Evolutionary conservation across 2,113 vertebrate species (phyloP).

Genomic region (Peucedramus taeniatus): DNA sequence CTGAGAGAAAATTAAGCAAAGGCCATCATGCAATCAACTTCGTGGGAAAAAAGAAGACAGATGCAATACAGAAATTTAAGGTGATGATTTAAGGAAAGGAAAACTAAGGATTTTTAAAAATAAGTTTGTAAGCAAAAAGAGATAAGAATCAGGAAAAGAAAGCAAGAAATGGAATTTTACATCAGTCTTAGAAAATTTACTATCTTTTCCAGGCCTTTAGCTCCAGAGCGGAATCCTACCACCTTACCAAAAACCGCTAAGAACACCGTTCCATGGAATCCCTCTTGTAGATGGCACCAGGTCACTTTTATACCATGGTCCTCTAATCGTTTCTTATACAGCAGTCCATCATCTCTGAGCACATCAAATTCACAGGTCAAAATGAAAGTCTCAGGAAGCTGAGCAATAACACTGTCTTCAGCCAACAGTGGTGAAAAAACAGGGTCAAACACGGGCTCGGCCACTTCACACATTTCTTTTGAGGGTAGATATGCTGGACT

Average conservation of each 20-base stretch:
- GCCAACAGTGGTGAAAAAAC: slow-evolving; percentile 6
- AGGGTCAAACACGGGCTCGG: rapidly evolving
- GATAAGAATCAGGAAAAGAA: background rate
- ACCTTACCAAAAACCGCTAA: background rate
- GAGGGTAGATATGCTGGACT: background rate
- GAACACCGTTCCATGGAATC: slow-evolving; percentile 76
- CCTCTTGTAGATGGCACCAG: slow-evolving; percentile 75
- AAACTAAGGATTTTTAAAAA: background rate
- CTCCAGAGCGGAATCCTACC: slow-evolving; percentile 59
- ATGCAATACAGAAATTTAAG: background rate
- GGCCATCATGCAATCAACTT: background rate
- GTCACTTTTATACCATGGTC: slow-evolving; percentile 72
- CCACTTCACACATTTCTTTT: background rate
- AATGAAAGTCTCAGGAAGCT: slow-evolving; percentile 65
- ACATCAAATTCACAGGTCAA: slow-evolving; percentile 75
- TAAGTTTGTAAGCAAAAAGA: background rate
- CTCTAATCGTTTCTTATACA: slow-evolving; percentile 78
- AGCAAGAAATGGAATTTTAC: background rate
- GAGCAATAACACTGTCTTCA: slow-evolving; percentile 25
- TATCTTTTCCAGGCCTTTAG: slow-evolving; percentile 43
- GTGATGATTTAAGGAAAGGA: background rate
- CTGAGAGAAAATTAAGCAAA: background rate
- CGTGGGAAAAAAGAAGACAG: background rate
- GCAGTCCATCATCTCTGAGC: slow-evolving; percentile 77
- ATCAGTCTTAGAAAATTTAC: slow-evolving; percentile 64